These are phyloP conservation scores for rat (Rattus norvegicus) DNA, from an alignment of 2,113 vertebrate genomes.

Conservation along the genomic window DNA sequence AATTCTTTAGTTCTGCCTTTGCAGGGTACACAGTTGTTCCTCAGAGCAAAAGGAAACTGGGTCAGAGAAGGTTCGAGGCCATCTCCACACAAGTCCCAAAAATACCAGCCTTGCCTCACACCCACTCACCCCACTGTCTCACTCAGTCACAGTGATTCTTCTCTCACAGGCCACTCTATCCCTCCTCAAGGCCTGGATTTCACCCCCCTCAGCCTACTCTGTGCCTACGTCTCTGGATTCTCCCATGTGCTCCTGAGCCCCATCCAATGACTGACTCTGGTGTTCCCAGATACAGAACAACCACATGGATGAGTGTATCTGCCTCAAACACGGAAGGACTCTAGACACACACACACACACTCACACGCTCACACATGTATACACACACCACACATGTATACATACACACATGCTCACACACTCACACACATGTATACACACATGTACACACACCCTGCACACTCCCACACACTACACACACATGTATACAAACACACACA, in stretches of 20 bases:
- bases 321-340: too few species aligned
- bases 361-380: background rate
- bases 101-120: accelerated
- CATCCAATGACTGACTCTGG: accelerated
- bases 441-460: background rate
- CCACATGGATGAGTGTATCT: too few species aligned
- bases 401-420: background rate
- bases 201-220: accelerated
- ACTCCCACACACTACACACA: background rate
- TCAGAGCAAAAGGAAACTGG: background rate
- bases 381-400: background rate
- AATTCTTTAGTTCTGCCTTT: background rate
- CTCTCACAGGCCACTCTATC: accelerated
- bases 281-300: background rate
- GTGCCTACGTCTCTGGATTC: accelerated
- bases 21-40: background rate
- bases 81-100: accelerated
- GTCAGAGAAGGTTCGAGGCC: background rate
- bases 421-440: too few species aligned
- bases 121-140: background rate
- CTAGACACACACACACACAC: too few species aligned
- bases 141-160: background rate
- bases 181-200: background rate
- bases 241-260: background rate
- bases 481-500: background rate